These are phyloP conservation scores for Pelmatolapia mariae DNA, from an alignment of 2,113 vertebrate genomes.

Conservation along the genomic window DNA sequence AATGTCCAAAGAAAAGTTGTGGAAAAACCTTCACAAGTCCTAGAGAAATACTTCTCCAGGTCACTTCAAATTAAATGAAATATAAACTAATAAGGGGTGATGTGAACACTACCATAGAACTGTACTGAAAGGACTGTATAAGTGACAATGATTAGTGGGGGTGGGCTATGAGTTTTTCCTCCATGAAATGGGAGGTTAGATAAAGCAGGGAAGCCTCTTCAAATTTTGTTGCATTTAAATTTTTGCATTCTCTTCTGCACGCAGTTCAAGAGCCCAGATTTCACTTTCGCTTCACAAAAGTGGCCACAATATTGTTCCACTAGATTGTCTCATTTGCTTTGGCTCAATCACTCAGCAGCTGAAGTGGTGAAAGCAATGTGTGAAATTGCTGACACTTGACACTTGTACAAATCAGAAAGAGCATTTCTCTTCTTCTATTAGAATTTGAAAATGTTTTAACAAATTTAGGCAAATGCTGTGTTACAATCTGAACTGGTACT, in stretches of 20 bases:
- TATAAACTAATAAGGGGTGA: neutral
- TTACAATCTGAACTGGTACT: neutral
- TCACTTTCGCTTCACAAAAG: neutral
- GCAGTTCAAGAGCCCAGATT: neutral
- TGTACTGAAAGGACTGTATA: neutral
- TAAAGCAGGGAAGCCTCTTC: neutral
- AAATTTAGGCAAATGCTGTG: neutral
- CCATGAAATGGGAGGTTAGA: neutral
- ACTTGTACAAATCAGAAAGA: neutral
- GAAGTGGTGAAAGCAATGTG: neutral
- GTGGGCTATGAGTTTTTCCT: neutral
- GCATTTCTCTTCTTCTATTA: neutral
- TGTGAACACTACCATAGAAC: neutral
- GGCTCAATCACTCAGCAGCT: neutral
- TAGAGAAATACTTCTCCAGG: neutral
- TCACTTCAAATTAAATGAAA: neutral
- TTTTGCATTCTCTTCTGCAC: neutral
- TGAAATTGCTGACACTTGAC: neutral
- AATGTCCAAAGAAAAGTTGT: neutral
- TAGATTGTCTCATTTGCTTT: neutral
- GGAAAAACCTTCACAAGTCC: neutral
- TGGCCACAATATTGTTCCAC: neutral
- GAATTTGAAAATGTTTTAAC: neutral
- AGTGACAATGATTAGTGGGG: neutral
- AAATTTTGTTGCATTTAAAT: neutral